These are phyloP conservation scores for Pseudococcus longispinus DNA, from an alignment of 2,888 invertebrate genomes.

Conservation along the genomic window DNA sequence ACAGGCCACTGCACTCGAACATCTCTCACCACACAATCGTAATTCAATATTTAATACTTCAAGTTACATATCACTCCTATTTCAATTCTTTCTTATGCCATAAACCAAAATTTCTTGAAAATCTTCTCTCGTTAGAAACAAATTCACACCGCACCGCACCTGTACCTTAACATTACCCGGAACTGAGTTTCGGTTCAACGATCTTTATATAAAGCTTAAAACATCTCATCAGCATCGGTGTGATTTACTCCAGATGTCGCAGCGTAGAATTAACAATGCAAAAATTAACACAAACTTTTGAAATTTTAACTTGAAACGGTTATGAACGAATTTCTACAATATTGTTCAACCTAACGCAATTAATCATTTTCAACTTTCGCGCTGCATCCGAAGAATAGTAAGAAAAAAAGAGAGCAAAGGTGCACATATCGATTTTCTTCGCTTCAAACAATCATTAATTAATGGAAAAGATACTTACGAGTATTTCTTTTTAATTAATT, in stretches of 20 bases:
- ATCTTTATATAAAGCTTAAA: conserved; percentile 1
- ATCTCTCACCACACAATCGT: no score
- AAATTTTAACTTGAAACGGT: not conserved
- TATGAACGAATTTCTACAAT: not conserved
- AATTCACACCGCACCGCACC: not conserved
- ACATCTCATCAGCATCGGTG: not conserved
- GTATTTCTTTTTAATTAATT: conserved; percentile 37
- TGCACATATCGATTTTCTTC: conserved; percentile 21
- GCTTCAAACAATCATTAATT: not conserved
- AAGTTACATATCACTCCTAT: no score
- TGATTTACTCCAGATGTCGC: conserved; percentile 26
- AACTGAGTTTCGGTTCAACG: conserved; percentile 22
- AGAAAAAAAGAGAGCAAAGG: not conserved
- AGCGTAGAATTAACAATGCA: conserved; percentile 3
- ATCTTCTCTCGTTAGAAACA: not conserved
- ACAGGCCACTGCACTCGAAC: no score
- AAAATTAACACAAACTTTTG: not conserved
- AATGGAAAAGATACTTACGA: conserved; percentile 25
- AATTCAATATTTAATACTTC: no score
- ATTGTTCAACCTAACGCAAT: not conserved
- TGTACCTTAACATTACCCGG: not conserved
- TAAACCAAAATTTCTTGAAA: not conserved
- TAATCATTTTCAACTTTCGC: conserved; percentile 15
- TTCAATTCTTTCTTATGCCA: no score
- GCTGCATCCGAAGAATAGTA: not conserved